These are phyloP conservation scores for Ochropleura plecta DNA, from an alignment of 2,888 invertebrate species.

Conservation along the genomic window DNA sequence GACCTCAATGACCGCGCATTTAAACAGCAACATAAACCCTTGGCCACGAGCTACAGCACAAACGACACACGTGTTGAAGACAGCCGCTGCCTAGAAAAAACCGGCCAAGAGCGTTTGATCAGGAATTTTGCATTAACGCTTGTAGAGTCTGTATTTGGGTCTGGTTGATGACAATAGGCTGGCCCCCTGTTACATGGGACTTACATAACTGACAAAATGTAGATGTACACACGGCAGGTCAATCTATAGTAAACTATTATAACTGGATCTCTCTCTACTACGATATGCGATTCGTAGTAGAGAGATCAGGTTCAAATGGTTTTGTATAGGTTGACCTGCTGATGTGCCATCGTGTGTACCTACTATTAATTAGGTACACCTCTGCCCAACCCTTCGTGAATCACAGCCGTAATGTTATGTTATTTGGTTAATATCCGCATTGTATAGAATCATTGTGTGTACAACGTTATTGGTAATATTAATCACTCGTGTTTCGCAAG, in stretches of 20 bases:
- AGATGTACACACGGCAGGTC: too few species aligned
- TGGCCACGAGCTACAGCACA: not conserved
- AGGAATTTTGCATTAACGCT: too few species aligned
- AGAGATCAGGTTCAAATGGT: too few species aligned
- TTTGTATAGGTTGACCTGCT: too few species aligned
- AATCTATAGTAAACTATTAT: too few species aligned
- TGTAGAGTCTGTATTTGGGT: too few species aligned
- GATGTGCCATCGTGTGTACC: not conserved
- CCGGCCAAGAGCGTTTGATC: too few species aligned
- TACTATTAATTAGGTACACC: not conserved
- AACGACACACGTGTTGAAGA: not conserved
- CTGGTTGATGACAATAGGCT: too few species aligned
- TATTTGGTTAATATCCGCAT: not conserved
- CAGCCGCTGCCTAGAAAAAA: not conserved
- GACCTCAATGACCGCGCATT: conserved; percentile 2
- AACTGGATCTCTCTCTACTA: too few species aligned
- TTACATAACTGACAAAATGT: too few species aligned
- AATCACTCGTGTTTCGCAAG: conserved; percentile 36
- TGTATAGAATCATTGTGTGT: conserved; percentile 14
- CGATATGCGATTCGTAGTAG: too few species aligned
- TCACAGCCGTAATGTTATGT: not conserved
- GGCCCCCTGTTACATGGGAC: too few species aligned
- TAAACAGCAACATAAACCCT: conserved; percentile 6
- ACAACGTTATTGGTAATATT: conserved; percentile 29
- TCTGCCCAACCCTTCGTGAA: not conserved